Base-by-base conservation (phyloP, 2,888 invertebrate genomes). In the Myopa testacea region DNA sequence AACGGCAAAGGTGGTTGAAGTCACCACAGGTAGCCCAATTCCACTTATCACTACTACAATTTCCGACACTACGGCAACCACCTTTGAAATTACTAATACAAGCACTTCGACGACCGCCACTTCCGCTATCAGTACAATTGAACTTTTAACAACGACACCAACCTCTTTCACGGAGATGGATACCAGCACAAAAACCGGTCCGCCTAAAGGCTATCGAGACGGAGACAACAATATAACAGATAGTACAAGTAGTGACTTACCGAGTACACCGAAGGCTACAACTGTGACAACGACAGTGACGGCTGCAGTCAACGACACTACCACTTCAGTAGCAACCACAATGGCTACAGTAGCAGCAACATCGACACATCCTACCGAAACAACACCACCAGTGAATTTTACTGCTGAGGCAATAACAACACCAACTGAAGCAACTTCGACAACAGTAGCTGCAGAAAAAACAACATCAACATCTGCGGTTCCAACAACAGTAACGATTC, bases 211-310 rank as follows among this genome's bases (percentile, higher is more conserved):
- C 60, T 89, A 89, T 81, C 86, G 89, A n/a, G 88, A 88, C 84
- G 89, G 88, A 78, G 89, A 88, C 73, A 88, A 88, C 81, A 88
- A 88, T 81, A 89, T 88, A 74, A 89, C 88, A 37, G 88, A 85
- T 81, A 80, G 84, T 37, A 82, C 82, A 8, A 75, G 77, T 16
- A 60, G 73, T 14, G 80, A 78, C n/a, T 82, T 83, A 6, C 80
- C 84, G 14, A 80, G 38, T 6, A 72, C 75, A 26, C 60, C 68
- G 1, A 62, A 58, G 2, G 4, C 67, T 16, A 73, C 76, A 19
- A 67, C 85, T 5, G 82, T 82, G 26, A 71, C 82, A 34, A 81
- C 82, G 6, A 45, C 80, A 75, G 74, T 81, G 7, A 80, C 65
- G 6, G 4, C 65, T 16, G 16, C n/a, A 5, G 14, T 12, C 16